These are phyloP conservation scores for Morone chrysops DNA, from an alignment of 2,113 vertebrate genomes.

Conservation along the genomic window DNA sequence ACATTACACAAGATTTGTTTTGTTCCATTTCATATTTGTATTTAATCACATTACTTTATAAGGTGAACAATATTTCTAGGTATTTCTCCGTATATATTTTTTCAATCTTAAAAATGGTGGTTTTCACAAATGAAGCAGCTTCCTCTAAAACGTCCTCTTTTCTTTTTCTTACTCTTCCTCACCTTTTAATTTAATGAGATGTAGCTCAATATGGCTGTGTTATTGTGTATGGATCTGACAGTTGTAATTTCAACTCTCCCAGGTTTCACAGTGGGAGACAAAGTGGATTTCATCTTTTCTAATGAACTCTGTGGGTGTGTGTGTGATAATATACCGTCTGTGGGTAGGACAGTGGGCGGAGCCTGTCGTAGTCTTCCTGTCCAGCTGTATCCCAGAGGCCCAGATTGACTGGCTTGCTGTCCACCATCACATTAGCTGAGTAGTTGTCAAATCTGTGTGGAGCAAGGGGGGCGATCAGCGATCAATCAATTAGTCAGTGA, in stretches of 20 bases:
- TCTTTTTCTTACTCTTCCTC: neutral
- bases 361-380: constrained; percentile 79
- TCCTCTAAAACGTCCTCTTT: no score
- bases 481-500: constrained; percentile 9
- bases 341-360: constrained; percentile 79
- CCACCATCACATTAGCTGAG: constrained; percentile 80
- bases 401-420: constrained; percentile 81
- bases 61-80: neutral
- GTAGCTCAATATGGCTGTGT: neutral
- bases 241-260: neutral
- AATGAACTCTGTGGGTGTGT: constrained; percentile 14
- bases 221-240: neutral
- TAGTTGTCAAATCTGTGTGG: constrained; percentile 76
- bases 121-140: neutral
- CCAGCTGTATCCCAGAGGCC: constrained; percentile 82
- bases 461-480: neutral
- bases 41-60: neutral
- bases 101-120: neutral
- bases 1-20: no score
- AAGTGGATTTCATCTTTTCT: neutral
- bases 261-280: neutral
- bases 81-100: neutral
- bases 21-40: no score
- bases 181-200: neutral
- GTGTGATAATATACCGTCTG: constrained; percentile 71